Conservation (phyloP, 2,797 vertebrate species). For the Leptatherina wallacei region DNA sequence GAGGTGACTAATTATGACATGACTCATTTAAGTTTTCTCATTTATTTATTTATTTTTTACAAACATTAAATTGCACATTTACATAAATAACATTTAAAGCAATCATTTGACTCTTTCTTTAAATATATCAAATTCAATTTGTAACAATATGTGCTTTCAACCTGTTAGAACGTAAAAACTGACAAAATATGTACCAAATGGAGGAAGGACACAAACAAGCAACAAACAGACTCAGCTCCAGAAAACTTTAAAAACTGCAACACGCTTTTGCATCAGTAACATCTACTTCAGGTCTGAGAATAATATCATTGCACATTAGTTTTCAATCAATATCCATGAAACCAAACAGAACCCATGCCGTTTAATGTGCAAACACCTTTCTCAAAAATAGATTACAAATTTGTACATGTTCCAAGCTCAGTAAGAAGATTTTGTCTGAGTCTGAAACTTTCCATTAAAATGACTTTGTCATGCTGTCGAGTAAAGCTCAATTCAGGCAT, state of each 20-base stretch:
- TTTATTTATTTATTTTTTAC: slow-evolving; percentile 59
- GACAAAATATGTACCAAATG: slow-evolving; percentile 40
- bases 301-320: slow-evolving; percentile 51
- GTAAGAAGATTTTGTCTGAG: background rate
- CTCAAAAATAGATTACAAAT: slow-evolving; percentile 61
- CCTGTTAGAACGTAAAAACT: slow-evolving; percentile 58
- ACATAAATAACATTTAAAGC: slow-evolving; percentile 66
- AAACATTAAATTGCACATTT: slow-evolving; percentile 76
- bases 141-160: slow-evolving; percentile 48
- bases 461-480: slow-evolving; percentile 57
- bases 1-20: slow-evolving; percentile 6
- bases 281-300: slow-evolving; percentile 43
- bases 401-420: slow-evolving; percentile 12
- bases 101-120: slow-evolving; percentile 48
- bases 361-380: slow-evolving; percentile 53
- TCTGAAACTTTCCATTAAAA: slow-evolving; percentile 11
- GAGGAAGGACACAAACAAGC: slow-evolving; percentile 58
- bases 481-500: slow-evolving; percentile 52
- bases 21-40: slow-evolving; percentile 11
- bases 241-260: slow-evolving; percentile 47
- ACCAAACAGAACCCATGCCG: slow-evolving; percentile 49
- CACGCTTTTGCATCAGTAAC: slow-evolving; percentile 63
- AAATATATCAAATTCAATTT: slow-evolving; percentile 59
- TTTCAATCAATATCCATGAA: slow-evolving; percentile 36
- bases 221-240: slow-evolving; percentile 62